Base-by-base conservation (phyloP, 2,113 vertebrate species). In the Meriones unguiculatus region DNA sequence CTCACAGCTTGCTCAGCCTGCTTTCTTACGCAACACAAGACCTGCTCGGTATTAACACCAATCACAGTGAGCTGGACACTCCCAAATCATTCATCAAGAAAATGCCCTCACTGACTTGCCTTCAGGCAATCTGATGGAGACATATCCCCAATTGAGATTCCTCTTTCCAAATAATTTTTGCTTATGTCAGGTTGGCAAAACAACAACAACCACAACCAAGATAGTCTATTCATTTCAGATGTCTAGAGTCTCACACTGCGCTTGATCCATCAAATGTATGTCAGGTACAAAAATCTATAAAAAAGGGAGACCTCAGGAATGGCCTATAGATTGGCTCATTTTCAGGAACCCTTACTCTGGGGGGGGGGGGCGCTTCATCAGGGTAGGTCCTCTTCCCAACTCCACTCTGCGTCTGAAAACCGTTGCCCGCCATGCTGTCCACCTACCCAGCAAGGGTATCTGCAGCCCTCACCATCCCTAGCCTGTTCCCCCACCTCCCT, bases 301-400 rank as follows among this genome's bases (percentile, higher is more conserved):
- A 75, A 46, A 35, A 24, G 15, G 18, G 30, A 57, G 46, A 15
- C 28, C 11, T 24, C 10, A 62, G 35, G 15, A 17, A 1, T 24
- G 25, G 67, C 17, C 81, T 32, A 38, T 32, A 72, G 20, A 7
- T 25, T 30, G 81, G 62, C 17, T 57, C 10, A 65, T 46, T 65
- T 38, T 35, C 3, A 24, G 69, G 50, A 88, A 7, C 24, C 20
- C 52, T 41, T 2, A 30, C 32, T 72, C 72, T 28, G 28, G 10
- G 0, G 17, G 10, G 17, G 28, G 10, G 0, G 17, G 10, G 17
- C 67, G 50, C 38, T 28, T 2, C 0, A 15, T 67, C 20, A 52
- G 0, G 12, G 30, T 4, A 4, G 17, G 24, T 0, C 75, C 25
- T 69, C 25, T 52, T 22, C 52, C 30, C 28, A 0, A 11, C 57